Conservation (phyloP, 64 coral and sea anemone genomes). For the Porites australiensis region DNA sequence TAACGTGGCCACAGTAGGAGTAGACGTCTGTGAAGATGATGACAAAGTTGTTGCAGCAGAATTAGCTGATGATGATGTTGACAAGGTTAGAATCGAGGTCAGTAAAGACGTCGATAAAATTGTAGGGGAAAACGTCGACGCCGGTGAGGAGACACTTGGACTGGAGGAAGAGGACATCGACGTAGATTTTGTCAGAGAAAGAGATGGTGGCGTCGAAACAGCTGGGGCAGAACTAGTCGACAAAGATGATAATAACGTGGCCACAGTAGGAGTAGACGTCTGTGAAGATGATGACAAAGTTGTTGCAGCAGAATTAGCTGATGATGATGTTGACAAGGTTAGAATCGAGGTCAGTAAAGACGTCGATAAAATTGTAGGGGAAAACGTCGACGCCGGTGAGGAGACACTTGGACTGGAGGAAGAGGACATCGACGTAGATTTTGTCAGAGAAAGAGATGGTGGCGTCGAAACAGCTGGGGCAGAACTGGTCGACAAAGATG, state of each 20-base stretch:
- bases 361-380: neutral
- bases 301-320: neutral
- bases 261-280: neutral
- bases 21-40: neutral
- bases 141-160: too few species aligned
- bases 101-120: neutral
- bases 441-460: too few species aligned
- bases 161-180: too few species aligned
- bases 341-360: neutral
- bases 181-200: too few species aligned
- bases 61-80: too few species aligned
- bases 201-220: too few species aligned
- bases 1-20: too few species aligned
- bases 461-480: neutral
- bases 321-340: neutral
- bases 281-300: neutral
- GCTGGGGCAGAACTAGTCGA: neutral
- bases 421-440: too few species aligned
- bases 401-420: too few species aligned
- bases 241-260: neutral
- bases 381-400: too few species aligned
- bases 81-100: neutral
- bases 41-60: neutral
- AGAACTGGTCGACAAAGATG: neutral
- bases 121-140: neutral